Conservation (phyloP, 2,888 invertebrate species). For the Caenorhabditis sinica region DNA sequence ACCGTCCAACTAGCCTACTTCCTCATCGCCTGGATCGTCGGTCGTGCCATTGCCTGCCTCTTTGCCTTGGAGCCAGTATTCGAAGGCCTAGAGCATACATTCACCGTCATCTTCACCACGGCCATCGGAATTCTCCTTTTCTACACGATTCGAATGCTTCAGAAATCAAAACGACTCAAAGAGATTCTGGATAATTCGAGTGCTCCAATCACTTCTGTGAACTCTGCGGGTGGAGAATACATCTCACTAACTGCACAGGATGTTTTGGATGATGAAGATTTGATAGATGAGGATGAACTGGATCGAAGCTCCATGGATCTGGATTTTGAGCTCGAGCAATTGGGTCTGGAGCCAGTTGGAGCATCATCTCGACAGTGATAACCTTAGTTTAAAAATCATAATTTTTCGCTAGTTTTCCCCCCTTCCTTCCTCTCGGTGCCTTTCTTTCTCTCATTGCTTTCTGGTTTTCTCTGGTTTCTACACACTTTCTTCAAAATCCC, state of each 20-base stretch:
- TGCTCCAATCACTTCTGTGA: constrained; percentile 37
- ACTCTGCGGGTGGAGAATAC: constrained; percentile 62
- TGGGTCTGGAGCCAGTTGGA: constrained; percentile 63
- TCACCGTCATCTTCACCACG: constrained; percentile 18
- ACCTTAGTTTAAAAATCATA: background rate
- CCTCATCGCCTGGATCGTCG: constrained; percentile 62
- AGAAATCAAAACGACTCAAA: constrained; percentile 64
- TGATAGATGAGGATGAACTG: constrained; percentile 59
- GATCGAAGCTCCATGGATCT: constrained; percentile 67
- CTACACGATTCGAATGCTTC: constrained; percentile 29
- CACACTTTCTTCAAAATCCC: background rate
- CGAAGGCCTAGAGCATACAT: constrained; percentile 13
- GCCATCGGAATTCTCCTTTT: constrained; percentile 35
- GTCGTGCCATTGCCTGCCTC: constrained; percentile 51
- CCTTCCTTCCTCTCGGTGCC: constrained; percentile 24
- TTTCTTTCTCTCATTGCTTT: constrained; percentile 12
- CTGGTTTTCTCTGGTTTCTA: constrained; percentile 2
- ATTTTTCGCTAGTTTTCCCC: constrained; percentile 21
- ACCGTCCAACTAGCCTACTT: constrained; percentile 68
- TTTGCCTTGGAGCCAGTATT: constrained; percentile 43
- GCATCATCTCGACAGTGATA: background rate
- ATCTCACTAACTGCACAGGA: constrained; percentile 61
- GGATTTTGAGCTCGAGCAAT: constrained; percentile 60
- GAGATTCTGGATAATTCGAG: constrained; percentile 71
- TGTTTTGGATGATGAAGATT: constrained; percentile 65